Evolutionary conservation across 2,888 invertebrate genomes (phyloP).

Genomic region (Cantharis rufa): DNA sequence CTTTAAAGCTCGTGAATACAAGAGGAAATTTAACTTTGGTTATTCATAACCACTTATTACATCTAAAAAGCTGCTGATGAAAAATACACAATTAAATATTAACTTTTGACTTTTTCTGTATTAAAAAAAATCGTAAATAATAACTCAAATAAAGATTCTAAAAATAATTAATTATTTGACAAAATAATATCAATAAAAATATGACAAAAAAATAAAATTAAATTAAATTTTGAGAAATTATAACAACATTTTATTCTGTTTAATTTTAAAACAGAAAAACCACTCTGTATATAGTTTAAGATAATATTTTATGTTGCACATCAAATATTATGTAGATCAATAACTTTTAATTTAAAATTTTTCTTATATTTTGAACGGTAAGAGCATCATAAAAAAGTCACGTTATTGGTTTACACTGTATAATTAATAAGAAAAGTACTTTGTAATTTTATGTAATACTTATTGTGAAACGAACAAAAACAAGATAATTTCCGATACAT

Average conservation of each 20-base stretch:
- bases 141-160: no score
- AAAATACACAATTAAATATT: neutral
- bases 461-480: neutral
- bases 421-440: neutral
- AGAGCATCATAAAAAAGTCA: neutral
- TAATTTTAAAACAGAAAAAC: neutral
- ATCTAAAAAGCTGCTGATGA: neutral
- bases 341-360: neutral
- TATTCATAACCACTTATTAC: neutral
- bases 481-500: neutral
- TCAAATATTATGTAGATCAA: neutral
- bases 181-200: no score
- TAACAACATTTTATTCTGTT: no score
- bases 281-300: neutral
- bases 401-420: neutral
- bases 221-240: no score
- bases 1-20: neutral
- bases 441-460: neutral
- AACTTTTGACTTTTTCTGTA: no score
- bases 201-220: no score
- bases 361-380: neutral
- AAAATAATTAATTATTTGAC: no score
- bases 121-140: no score
- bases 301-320: neutral
- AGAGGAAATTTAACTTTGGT: neutral